Base-by-base conservation (phyloP, 37 sponge, comb jelly and placozoan species). In the Chondrilla cf. caribensis region DNA sequence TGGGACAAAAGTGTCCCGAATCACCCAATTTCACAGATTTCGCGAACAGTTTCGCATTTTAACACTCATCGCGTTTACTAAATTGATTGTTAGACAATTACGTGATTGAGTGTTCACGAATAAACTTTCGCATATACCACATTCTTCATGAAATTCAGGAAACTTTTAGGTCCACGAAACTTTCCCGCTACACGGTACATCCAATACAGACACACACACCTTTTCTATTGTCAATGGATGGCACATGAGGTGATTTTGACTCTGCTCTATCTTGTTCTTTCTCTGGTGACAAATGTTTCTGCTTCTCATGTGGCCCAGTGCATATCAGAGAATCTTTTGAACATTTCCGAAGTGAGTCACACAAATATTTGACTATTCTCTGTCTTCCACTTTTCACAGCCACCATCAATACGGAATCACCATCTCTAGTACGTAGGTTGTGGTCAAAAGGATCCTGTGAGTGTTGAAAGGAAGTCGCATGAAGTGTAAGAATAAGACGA, bases 381-480 rank as follows among this genome's bases (percentile, higher is more conserved):
- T n/a, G 8, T 42, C 41, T 73, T 2, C 44, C 76, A 39, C 1
- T 17, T 2, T 37, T 42, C 36, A 43, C 43, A 43, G 76, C 76
- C 44, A 40, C 36, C 76, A 73, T 73, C 7, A 73, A 21, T 37
- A 73, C 36, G 25, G n/a, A 36, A 8, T 73, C 76, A 21, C 76
- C 76, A 73, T 40, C 24, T 25, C 1, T 37, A n/a, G 24, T 42
- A n/a, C 76, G 29, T 9, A 73, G 36, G 76, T 73, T 73, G 76
- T 73, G 76, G 76, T 73, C 76, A 40, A 41, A 73, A 1, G 76
- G 76, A 22, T 73, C 76, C 76, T 73, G 41, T 47, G n/a, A n/a
- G n/a, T n/a, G n/a, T n/a, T n/a, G n/a, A n/a, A n/a, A n/a, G n/a
- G n/a, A n/a, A n/a, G n/a, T n/a, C n/a, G n/a, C n/a, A n/a, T n/a